These are phyloP conservation scores for Merodon equestris DNA, from an alignment of 2,888 invertebrate species.

Conservation along the genomic window DNA sequence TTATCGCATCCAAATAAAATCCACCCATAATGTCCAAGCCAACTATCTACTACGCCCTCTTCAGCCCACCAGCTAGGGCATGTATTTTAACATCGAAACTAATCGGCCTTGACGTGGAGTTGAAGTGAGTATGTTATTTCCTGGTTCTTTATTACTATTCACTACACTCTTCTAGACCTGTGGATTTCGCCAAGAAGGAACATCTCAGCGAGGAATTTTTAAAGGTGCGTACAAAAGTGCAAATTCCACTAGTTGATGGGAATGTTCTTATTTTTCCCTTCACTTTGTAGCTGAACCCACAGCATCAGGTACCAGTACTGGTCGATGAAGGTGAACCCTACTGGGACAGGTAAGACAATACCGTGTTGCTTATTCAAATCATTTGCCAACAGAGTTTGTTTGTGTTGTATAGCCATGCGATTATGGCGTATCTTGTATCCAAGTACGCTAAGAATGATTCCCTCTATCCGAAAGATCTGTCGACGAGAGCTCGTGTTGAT, in stretches of 20 bases:
- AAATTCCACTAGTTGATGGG: too few relatives aligned
- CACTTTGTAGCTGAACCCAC: conserved; percentile 80
- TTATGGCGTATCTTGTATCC: conserved; percentile 79
- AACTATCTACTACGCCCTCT: conserved; percentile 77
- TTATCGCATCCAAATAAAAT: too few relatives aligned
- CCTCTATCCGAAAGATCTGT: conserved; percentile 81
- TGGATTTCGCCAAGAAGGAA: conserved; percentile 76
- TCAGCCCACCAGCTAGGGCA: conserved; percentile 80
- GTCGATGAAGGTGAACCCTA: conserved; percentile 80
- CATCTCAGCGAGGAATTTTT: conserved; percentile 77
- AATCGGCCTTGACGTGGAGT: conserved; percentile 78
- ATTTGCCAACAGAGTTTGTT: too few relatives aligned
- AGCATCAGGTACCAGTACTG: conserved; percentile 81
- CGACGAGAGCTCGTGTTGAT: conserved; percentile 80
- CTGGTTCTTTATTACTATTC: neutral
- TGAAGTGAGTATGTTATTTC: conserved; percentile 72
- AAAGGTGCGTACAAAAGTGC: conserved; percentile 72
- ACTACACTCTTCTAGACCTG: conserved; percentile 75
- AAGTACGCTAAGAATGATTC: conserved; percentile 80
- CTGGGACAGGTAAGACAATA: conserved; percentile 78
- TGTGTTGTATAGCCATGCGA: conserved; percentile 78
- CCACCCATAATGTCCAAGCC: conserved; percentile 75
- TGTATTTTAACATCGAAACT: conserved; percentile 79
- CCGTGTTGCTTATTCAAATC: neutral
- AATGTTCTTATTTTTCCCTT: neutral